Evolutionary conservation across 2,797 vertebrate genomes (phyloP).

Genomic region (Chelonia mydas): DNA sequence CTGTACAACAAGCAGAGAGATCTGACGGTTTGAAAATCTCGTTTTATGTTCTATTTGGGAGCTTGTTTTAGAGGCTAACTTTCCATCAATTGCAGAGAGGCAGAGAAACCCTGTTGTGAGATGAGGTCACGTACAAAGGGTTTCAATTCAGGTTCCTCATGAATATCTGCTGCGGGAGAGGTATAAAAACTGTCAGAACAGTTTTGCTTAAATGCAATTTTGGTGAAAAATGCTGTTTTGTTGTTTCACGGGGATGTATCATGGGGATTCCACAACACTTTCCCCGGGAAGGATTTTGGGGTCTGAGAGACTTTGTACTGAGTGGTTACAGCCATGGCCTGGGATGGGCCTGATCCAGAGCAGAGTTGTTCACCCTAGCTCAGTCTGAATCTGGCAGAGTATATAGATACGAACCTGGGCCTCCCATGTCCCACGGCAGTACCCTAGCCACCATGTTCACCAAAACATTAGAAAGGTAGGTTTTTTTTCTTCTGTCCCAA

Average conservation of each 20-base stretch:
- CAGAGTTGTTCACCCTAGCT: neutral
- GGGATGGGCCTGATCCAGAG: neutral
- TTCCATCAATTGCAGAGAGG: neutral
- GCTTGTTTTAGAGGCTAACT: neutral
- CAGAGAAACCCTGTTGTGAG: neutral
- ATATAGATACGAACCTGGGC: neutral
- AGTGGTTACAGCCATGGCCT: neutral
- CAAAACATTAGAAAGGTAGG: neutral
- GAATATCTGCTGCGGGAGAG: neutral
- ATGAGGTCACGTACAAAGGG: neutral
- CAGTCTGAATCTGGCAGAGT: neutral
- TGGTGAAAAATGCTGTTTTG: neutral
- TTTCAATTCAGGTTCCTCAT: neutral
- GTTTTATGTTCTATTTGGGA: constrained; percentile 9
- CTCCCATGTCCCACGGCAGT: neutral
- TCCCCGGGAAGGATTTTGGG: neutral
- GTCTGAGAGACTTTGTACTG: neutral
- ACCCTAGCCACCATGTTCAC: neutral
- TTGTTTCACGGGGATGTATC: neutral
- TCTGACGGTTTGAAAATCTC: neutral
- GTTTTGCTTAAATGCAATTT: neutral
- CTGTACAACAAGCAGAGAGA: neutral
- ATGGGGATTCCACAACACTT: neutral
- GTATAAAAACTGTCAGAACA: neutral
- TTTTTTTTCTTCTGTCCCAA: no score